Evolutionary conservation across 2,888 invertebrate genomes (phyloP).

Genomic region (Octodonta nipae): DNA sequence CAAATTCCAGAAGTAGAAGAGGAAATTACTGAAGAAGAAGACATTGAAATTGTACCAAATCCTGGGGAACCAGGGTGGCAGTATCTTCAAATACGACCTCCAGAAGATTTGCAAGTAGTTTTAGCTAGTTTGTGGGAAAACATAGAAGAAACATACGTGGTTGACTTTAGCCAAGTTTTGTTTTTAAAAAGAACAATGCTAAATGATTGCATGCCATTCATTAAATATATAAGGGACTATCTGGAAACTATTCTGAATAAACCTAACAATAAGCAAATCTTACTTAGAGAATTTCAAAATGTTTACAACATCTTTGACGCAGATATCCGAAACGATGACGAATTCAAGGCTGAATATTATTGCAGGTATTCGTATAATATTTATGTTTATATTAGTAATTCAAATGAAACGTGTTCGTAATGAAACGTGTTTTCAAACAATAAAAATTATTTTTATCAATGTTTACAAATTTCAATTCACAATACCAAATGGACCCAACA

Average conservation of each 20-base stretch:
- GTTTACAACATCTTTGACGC: slow-evolving; percentile 46
- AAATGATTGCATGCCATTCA: slow-evolving; percentile 44
- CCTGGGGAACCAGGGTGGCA: slow-evolving; percentile 31
- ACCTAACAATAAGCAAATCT: slow-evolving; percentile 45
- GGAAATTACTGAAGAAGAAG: slow-evolving; percentile 13
- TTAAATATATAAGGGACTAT: slow-evolving; percentile 40
- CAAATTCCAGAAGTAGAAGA: slow-evolving; percentile 25
- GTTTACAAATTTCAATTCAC: too few relatives aligned
- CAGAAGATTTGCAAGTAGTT: slow-evolving; percentile 22
- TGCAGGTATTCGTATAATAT: too few relatives aligned
- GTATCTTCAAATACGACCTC: slow-evolving; percentile 29
- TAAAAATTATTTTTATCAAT: too few relatives aligned
- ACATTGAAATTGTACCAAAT: slow-evolving; percentile 12
- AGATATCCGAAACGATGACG: slow-evolving; percentile 43
- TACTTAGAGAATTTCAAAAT: slow-evolving; percentile 44
- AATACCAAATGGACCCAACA: neutral
- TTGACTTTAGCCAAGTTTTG: slow-evolving; percentile 41
- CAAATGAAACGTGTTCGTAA: neutral
- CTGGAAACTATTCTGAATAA: slow-evolving; percentile 42
- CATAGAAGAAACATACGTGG: slow-evolving; percentile 35
- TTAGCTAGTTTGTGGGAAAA: slow-evolving; percentile 37
- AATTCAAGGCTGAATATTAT: slow-evolving; percentile 50
- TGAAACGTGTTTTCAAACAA: too few relatives aligned
- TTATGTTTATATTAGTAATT: too few relatives aligned
- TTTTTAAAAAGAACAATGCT: slow-evolving; percentile 44